Conservation (phyloP, 2,888 invertebrate genomes). For the Prosapia bicincta region DNA sequence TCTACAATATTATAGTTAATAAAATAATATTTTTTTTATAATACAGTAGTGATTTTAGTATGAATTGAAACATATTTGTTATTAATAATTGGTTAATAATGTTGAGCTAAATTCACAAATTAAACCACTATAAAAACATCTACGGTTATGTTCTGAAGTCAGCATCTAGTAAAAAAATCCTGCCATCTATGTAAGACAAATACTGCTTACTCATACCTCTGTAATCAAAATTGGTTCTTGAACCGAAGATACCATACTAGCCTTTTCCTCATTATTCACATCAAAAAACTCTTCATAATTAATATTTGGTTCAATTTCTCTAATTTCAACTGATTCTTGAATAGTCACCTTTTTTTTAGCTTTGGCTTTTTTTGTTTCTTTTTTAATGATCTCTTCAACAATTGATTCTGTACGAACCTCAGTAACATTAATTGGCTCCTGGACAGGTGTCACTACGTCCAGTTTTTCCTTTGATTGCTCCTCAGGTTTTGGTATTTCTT, state of each 20-base stretch:
- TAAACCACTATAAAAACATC: neutral
- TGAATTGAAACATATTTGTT: no score
- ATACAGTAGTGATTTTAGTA: no score
- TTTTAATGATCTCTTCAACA: slow-evolving; percentile 41
- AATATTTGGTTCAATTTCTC: slow-evolving; percentile 37
- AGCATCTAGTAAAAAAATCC: neutral
- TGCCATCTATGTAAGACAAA: neutral
- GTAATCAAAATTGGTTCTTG: slow-evolving; percentile 29
- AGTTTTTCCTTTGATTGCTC: slow-evolving; percentile 47
- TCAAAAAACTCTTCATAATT: slow-evolving; percentile 35
- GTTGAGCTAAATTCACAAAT: neutral
- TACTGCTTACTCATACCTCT: slow-evolving; percentile 9
- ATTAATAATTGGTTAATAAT: neutral
- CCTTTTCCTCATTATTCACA: slow-evolving; percentile 28
- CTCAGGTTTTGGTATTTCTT: slow-evolving; percentile 23
- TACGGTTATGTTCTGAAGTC: no score
- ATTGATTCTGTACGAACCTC: slow-evolving; percentile 44
- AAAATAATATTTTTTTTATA: no score
- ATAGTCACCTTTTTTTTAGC: slow-evolving; percentile 42
- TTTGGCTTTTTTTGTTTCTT: slow-evolving; percentile 43
- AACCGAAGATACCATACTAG: slow-evolving; percentile 34
- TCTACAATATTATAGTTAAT: no score
- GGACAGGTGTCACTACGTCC: slow-evolving; percentile 52
- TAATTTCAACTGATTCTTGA: slow-evolving; percentile 40
- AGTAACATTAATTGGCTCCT: slow-evolving; percentile 45